Evolutionary conservation across 2,888 invertebrate species (phyloP), one percentile per base, ranked within the genome.

Genomic region (Ashinkailepas kermadecensis): DNA sequence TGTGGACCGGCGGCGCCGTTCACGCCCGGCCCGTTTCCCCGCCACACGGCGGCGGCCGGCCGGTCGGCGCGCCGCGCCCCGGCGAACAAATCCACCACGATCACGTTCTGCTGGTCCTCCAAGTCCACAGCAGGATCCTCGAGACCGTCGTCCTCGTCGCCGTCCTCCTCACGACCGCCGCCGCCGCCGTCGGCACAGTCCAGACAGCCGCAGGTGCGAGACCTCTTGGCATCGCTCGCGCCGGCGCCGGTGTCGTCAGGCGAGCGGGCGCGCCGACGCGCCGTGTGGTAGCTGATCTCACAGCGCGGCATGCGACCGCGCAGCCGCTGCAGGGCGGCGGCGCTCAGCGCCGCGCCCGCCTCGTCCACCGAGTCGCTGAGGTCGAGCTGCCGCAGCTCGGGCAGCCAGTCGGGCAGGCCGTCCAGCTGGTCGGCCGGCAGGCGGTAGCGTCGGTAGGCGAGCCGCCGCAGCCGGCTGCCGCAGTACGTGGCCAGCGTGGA

Each of bases 401-500:
- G 79, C 79, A 79, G 79, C 23, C 25, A 23, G 13, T 6, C 23
- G 58, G n/a, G 23, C 12, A 25, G 4, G 23, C 12, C 23, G n/a
- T 58, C 79, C 65, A 67, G 23, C 65, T 10, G 21, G n/a, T 67
- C n/a, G 15, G n/a, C 15, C 58, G 12, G 12, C n/a, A 79, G 25
- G 15, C 23, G 57, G 23, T 13, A 23, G 23, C 79, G 4, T 12
- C 79, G 79, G 58, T 58, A 58, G 58, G 79, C 58, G 23, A 79
- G 58, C 58, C 21, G 79, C n/a, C 58, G 79, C 79, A 79, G 58
- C 79, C 13, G 79, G 6, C 10, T 6, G 79, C 58, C 79, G 58
- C 57, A 15, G 58, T 58, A 15, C 13, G 7, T 12, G 57, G 56
- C 57, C 79, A 79, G 79, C 23, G 39, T 23, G 23, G 23, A 23